phyloP scores from a whole-genome alignment of 2,888 invertebrate genomes.

The Phengaris alcon region DNA sequence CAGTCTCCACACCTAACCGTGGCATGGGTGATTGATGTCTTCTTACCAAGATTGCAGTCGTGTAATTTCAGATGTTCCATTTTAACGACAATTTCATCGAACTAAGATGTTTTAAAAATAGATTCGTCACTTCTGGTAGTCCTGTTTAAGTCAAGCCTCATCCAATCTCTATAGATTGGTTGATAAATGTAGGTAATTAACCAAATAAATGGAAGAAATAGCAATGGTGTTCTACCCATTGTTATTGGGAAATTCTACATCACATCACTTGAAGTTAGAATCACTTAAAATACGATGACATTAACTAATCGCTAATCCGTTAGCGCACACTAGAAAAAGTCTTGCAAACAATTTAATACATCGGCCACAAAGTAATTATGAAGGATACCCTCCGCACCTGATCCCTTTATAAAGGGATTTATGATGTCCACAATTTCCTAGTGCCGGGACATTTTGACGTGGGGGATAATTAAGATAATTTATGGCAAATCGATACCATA shows the following conservation, averaged over 20 bases:
- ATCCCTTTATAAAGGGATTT: neutral
- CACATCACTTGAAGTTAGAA: too few species aligned
- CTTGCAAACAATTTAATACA: slow-evolving; percentile 4
- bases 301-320: neutral
- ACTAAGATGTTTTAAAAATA: too few species aligned
- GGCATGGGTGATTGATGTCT: slow-evolving; percentile 17
- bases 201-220: too few species aligned
- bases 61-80: slow-evolving; percentile 2
- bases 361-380: slow-evolving; percentile 21
- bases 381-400: slow-evolving; percentile 16
- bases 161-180: too few species aligned
- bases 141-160: too few species aligned
- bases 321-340: neutral
- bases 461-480: slow-evolving; percentile 21
- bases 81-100: slow-evolving; percentile 11
- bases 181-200: too few species aligned
- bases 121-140: too few species aligned
- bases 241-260: too few species aligned
- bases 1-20: neutral
- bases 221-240: too few species aligned
- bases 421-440: slow-evolving; percentile 19
- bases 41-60: neutral
- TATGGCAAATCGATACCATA: slow-evolving; percentile 13
- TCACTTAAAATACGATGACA: neutral
- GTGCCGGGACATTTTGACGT: neutral